Base-by-base conservation (phyloP, 2,888 invertebrate genomes). In the Caenorhabditis auriculariae region DNA sequence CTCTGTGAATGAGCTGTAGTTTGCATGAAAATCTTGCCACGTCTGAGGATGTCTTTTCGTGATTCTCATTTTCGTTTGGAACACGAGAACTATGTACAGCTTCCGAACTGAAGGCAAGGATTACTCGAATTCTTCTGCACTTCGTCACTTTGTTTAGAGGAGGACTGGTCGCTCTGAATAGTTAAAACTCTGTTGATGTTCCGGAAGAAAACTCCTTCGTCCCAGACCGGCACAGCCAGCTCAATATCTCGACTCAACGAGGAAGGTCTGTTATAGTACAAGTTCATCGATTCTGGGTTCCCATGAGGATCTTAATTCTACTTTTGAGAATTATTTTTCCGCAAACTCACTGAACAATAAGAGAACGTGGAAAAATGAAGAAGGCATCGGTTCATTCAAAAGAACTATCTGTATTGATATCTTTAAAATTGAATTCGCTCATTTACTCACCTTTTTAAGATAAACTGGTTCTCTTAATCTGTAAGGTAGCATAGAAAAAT, bases 121-220 rank as follows among this genome's bases (percentile, higher is more conserved):
- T 44, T 54, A 9, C 7, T n/a, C n/a, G 19, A 46, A 35, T 17
- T 39, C 32, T n/a, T 44, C 28, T 7, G 7, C 2, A 3, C 12
- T 21, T 24, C 29, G n/a, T 35, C 26, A 71, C 74, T 64, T 21
- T 72, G 69, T 48, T 64, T 47, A 4, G 71, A 68, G 4, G 69
- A 69, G 7, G 64, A 58, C 49, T 74, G 66, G 60, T 74, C 74
- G 7, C 71, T 72, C 43, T 73, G 71, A 45, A 73, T 69, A 6
- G 74, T 74, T 26, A 74, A 39, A 15, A 74, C 72, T 47, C 74
- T 51, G 49, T 74, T 74, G 60, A 74, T 74, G 27, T 70, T 72
- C 29, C 72, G 53, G 60, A 72, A 72, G 53, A 73, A 74, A 6
- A 73, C 74, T 26, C 74, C 74, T 43, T 74, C 74, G 41, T 74